These are phyloP conservation scores for Sphinx pinastri DNA, from an alignment of 2,888 invertebrate species.

Conservation along the genomic window DNA sequence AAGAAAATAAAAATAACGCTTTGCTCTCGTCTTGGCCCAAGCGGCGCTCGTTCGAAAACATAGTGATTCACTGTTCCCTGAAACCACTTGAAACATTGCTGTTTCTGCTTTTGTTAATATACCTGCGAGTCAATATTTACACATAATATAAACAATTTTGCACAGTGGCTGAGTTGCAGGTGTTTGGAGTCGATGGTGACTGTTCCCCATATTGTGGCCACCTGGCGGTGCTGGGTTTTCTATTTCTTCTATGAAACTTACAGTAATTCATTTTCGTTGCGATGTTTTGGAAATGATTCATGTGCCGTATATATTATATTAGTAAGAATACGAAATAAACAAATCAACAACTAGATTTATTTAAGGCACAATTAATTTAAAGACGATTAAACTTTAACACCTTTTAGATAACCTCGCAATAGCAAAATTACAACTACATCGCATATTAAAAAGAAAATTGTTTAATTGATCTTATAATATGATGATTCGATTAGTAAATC, in stretches of 20 bases:
- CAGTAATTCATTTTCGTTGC: no score
- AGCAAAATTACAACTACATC: no score
- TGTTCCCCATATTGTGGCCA: not conserved
- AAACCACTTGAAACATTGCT: slow-evolving; percentile 59
- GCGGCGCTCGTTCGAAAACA: slow-evolving; percentile 64
- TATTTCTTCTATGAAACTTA: not conserved
- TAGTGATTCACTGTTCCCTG: slow-evolving; percentile 73
- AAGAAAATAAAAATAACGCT: slow-evolving; percentile 78
- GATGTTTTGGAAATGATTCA: no score
- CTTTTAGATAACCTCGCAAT: no score
- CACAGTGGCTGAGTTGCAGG: slow-evolving; percentile 19
- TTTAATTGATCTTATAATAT: not conserved
- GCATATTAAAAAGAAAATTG: not conserved
- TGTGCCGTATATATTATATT: no score
- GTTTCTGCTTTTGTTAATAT: slow-evolving; percentile 59
- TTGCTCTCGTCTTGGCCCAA: slow-evolving; percentile 57
- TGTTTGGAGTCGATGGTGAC: slow-evolving; percentile 1
- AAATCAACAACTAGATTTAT: no score
- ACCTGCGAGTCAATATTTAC: slow-evolving; percentile 61
- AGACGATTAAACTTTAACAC: no score
- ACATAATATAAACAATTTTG: slow-evolving; percentile 32
- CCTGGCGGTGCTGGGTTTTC: not conserved
- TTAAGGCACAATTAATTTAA: no score
- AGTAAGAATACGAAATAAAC: no score
- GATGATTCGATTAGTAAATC: not conserved